phyloP scores from a whole-genome alignment of 2,888 invertebrate species.

The Acanthosepion esculentum region DNA sequence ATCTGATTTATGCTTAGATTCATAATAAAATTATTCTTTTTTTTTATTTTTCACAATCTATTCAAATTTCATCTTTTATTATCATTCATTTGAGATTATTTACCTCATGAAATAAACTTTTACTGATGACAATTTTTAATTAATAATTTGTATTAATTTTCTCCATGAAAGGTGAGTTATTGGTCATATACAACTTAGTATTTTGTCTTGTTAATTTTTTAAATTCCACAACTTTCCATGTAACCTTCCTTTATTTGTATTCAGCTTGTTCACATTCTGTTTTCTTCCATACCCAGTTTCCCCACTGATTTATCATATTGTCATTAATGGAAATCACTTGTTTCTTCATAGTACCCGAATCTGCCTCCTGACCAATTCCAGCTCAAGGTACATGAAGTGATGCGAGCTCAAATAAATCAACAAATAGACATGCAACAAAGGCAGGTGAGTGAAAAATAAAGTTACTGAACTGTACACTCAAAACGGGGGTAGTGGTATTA shows the following conservation, averaged over 20 bases:
- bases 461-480: no score
- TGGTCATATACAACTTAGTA: background rate
- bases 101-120: background rate
- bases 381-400: constrained; percentile 65
- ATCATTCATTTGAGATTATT: no score
- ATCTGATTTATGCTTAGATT: no score
- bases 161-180: background rate
- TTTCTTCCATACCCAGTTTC: background rate
- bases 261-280: background rate
- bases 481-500: background rate
- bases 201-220: background rate
- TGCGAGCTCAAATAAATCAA: constrained; percentile 66
- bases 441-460: constrained; percentile 56
- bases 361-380: constrained; percentile 68
- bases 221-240: background rate
- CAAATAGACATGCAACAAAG: constrained; percentile 65
- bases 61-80: background rate
- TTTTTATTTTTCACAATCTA: background rate
- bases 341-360: constrained; percentile 63
- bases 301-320: background rate
- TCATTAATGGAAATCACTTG: background rate
- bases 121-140: background rate
- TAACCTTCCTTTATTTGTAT: background rate
- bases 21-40: background rate
- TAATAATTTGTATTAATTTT: background rate